Evolutionary conservation across 2,113 vertebrate genomes (phyloP).

Genomic region (Nannobrachium achirus): DNA sequence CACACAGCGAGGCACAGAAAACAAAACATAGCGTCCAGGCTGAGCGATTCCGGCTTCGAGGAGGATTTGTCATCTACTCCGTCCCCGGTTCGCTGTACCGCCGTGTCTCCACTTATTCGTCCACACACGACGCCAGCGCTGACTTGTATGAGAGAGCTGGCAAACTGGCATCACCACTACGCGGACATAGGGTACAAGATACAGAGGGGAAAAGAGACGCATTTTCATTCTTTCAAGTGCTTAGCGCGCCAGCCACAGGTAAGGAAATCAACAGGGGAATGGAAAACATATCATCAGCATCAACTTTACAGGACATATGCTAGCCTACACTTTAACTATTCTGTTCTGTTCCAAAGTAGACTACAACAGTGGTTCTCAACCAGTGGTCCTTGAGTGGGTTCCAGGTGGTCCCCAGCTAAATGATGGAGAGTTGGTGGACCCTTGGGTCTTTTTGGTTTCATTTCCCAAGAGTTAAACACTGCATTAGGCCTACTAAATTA

Average conservation of each 20-base stretch:
- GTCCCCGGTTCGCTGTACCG: neutral
- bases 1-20: conserved; percentile 69
- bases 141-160: conserved; percentile 18
- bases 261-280: conserved; percentile 25
- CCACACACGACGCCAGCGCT: conserved; percentile 9
- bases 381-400: too few relatives aligned
- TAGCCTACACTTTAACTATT: too few relatives aligned
- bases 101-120: conserved; percentile 9
- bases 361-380: too few relatives aligned
- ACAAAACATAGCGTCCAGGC: conserved; percentile 69
- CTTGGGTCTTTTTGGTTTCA: too few relatives aligned
- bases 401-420: too few relatives aligned
- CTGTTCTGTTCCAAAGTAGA: neutral
- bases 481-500: too few relatives aligned
- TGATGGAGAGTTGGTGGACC: too few relatives aligned
- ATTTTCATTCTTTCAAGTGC: conserved; percentile 82
- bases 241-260: conserved; percentile 90
- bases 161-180: conserved; percentile 83
- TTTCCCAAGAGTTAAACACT: too few relatives aligned
- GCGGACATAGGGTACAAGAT: conserved; percentile 86
- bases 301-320: too few relatives aligned
- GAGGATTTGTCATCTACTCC: conserved; percentile 70
- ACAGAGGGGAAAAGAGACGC: conserved; percentile 81
- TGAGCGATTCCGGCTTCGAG: conserved; percentile 83
- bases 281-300: too few relatives aligned